phyloP scores from a whole-genome alignment of 2,113 vertebrate genomes.

The Australoheros scitulus region DNA sequence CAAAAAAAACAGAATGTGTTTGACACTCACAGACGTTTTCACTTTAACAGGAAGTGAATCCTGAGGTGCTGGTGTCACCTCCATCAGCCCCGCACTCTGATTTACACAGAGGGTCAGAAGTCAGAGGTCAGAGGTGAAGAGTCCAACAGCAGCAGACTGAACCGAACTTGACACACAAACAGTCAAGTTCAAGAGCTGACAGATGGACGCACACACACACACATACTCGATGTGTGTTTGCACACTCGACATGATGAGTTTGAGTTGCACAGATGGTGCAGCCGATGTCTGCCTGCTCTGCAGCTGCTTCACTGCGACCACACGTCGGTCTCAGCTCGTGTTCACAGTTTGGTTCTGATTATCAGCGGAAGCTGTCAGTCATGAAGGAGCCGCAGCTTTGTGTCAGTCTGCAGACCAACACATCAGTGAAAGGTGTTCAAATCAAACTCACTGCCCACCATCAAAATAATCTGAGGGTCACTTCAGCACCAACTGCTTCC shows the following conservation, averaged over 20 bases:
- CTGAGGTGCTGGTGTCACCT: neutral
- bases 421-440: fast-evolving
- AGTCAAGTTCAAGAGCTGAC: slow-evolving; percentile 5
- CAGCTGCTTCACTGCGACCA: too few relatives aligned
- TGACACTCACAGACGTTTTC: neutral
- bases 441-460: neutral
- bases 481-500: neutral
- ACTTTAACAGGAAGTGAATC: neutral
- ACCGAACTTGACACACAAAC: slow-evolving; percentile 1
- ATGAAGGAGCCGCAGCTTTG: neutral
- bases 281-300: too few relatives aligned
- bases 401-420: neutral
- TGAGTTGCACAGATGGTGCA: neutral
- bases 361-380: neutral
- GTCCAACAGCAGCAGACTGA: neutral
- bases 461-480: neutral
- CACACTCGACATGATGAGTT: neutral
- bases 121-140: slow-evolving; percentile 25
- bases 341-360: neutral
- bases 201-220: neutral
- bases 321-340: too few relatives aligned
- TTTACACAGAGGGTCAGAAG: neutral
- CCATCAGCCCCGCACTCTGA: neutral
- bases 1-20: neutral
- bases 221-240: neutral